Base-by-base conservation (phyloP, 2,113 vertebrate genomes). In the Anolis carolinensis region DNA sequence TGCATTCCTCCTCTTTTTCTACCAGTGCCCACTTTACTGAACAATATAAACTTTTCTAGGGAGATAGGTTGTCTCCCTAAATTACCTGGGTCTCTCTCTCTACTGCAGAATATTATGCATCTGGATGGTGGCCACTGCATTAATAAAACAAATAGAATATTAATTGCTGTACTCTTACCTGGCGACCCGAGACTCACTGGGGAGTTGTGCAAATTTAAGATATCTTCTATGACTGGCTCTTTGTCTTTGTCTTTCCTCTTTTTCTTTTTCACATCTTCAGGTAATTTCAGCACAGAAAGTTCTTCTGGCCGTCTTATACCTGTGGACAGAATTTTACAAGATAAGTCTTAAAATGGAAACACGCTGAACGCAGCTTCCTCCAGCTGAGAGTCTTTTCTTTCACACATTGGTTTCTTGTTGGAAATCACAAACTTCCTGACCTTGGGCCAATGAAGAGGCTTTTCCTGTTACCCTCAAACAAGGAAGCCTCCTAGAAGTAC, bases 291-390 rank as follows among this genome's bases (percentile, higher is more conserved):
- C 82, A 99, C 94, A 34, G 99, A 99, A 74, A 99, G 96, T 85
- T 99, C 99, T 95, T 99, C 98, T 84, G 98, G 74, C 92, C 98
- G 94, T 86, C 98, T 97, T 87, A 99, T 98, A 94, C 98, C 99
- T 99, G 85, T 73, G 91, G 48, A 3, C 55, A n/a, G 48, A 85
- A 91, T 87, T 92, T 89, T 70, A 76, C 86, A 90, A 91, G 92
- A 81, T 78, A 83, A 5, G 34, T 65, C 59, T 73, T 83, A 9
- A 79, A 34, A 77, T 87, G 65, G 62, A 67, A 87, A 88, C 21
- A 48, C 23, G 4, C 21, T 70, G 44, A 73, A 83, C 87, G 62
- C 4, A 87, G 5, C 30, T 82, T 82, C 79, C 0, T 81, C 39
- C 84, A 72, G 75, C 78, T 73, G 32, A 20, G 73, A 74, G 82